phyloP scores from a whole-genome alignment of 2,113 vertebrate genomes.

The Sinocyclocheilus maitianheensis region DNA sequence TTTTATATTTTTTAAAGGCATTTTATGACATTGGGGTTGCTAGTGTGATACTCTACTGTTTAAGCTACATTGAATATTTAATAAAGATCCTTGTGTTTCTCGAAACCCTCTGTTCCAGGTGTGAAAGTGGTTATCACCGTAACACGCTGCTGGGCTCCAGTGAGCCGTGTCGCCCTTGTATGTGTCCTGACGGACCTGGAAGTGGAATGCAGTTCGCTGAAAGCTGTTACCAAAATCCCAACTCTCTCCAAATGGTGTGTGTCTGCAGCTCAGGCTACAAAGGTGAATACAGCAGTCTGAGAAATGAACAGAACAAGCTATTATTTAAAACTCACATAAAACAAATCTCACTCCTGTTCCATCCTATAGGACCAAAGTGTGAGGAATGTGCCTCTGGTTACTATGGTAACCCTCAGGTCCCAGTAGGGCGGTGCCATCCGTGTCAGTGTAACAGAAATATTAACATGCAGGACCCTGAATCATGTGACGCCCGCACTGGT shows the following conservation, averaged over 20 bases:
- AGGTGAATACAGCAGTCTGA: conserved; percentile 72
- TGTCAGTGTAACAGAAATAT: conserved; percentile 94
- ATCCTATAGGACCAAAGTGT: conserved; percentile 82
- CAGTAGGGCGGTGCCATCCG: conserved; percentile 79
- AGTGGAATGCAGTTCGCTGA: conserved; percentile 89
- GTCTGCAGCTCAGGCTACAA: conserved; percentile 84
- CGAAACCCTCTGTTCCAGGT: conserved; percentile 72
- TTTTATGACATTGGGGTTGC: neutral
- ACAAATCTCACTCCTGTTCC: neutral
- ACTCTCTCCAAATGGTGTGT: conserved; percentile 81
- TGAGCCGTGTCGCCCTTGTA: conserved; percentile 88
- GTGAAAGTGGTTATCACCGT: conserved; percentile 88
- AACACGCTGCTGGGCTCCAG: conserved; percentile 86
- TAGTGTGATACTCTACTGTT: neutral
- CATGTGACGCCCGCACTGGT: conserved; percentile 84
- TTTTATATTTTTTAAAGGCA: too few relatives aligned
- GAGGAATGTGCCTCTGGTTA: conserved; percentile 88
- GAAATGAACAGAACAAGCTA: neutral
- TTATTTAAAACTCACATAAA: neutral
- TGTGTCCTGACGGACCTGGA: conserved; percentile 88
- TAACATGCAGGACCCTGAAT: conserved; percentile 82
- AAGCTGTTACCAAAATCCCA: conserved; percentile 82
- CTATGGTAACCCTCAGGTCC: conserved; percentile 84
- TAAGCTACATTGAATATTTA: neutral
- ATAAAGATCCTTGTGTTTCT: neutral